Base-by-base conservation (phyloP, 2,888 invertebrate genomes). In the Lacanobia oleracea region DNA sequence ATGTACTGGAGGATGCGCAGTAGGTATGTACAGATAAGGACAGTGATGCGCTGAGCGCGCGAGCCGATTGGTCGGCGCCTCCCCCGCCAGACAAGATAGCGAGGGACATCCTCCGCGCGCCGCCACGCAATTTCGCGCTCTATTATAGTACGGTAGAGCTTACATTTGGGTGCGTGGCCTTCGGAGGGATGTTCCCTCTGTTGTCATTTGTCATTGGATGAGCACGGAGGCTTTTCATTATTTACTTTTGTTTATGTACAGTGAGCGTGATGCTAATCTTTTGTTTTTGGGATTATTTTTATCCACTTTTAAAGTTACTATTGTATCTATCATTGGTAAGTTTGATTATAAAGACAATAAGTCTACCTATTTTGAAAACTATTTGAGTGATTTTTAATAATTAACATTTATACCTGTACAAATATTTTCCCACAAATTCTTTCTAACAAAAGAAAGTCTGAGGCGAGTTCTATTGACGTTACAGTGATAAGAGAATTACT, bases 11-110 rank as follows among this genome's bases (percentile, higher is more conserved):
- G 85, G 93, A 92, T 93, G 94, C 93, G 93, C 93, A 92, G 91
- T 94, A 93, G 93, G 93, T 92, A 92, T 84, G 84, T 88, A 90
- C 86, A 91, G 92, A 94, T 91, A 91, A 87, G 91, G 93, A 94
- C 92, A 93, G 92, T 89, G 95, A 95, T 95, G 95, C 94, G 95
- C 92, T 92, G 84, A 73, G 68, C 85, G 89, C 88, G 93, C 90
- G 76, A 82, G 86, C 89, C 48, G 81, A 96, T 96, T 96, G 96
- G 96, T 91, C 87, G 93, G 86, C 89, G 90, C 93, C 93, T 93
- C 94, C 95, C 95, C 94, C 95, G 94, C 93, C 91, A 93, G 95
- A 95, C 95, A 96, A 95, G 95, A 95, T 95, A 95, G 93, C 91
- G 91, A 91, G 94, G 94, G 93, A 87, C 95, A 95, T 95, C 95